Evolutionary conservation across 2,888 invertebrate genomes (phyloP).

Genomic region (Nomada ruficornis): DNA sequence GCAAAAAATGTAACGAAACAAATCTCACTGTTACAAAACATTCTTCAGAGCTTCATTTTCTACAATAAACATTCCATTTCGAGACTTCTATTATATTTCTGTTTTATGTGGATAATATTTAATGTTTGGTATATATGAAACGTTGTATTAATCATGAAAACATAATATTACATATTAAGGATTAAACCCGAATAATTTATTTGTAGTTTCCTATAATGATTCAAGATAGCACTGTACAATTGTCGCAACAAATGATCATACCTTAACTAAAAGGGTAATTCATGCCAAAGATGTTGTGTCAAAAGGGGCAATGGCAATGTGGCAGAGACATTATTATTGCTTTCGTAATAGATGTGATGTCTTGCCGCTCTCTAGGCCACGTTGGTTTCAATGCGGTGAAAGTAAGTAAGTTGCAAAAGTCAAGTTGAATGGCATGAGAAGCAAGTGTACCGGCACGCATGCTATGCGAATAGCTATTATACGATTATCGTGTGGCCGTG

Average conservation of each 20-base stretch:
- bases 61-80: too few species aligned
- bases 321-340: constrained; percentile 21
- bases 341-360: constrained; percentile 55
- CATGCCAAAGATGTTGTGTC: not conserved
- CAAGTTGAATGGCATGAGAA: constrained; percentile 82
- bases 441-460: constrained; percentile 55
- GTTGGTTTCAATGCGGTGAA: constrained; percentile 70
- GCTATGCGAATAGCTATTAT: constrained; percentile 23
- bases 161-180: not conserved
- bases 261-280: not conserved
- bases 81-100: too few species aligned
- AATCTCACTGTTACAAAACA: too few species aligned
- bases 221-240: too few species aligned
- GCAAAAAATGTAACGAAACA: too few species aligned
- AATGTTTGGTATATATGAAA: too few species aligned
- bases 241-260: too few species aligned
- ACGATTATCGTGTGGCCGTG: constrained; percentile 15
- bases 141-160: too few species aligned
- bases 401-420: constrained; percentile 78
- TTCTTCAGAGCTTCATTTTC: too few species aligned
- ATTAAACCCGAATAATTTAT: not conserved
- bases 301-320: not conserved
- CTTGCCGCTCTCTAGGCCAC: constrained; percentile 43
- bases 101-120: too few species aligned
- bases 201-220: too few species aligned